A percentile compares a stretch with the other conserved stretches of the same genome.
phyloP scores from a whole-genome alignment of 2,888 invertebrate species.

The Tetranychus truncatus region DNA sequence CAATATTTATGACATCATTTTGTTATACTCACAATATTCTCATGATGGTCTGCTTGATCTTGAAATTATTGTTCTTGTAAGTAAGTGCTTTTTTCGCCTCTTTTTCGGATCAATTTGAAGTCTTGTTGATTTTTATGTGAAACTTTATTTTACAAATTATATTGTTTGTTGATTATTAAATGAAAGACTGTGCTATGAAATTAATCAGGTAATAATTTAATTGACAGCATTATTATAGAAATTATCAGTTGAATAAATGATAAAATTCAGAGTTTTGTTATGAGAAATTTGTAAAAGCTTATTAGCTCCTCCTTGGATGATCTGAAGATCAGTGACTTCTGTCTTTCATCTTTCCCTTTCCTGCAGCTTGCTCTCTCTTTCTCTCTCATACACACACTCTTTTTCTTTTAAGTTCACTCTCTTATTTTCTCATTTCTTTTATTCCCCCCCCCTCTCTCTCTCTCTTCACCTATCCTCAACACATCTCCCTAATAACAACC shows the following conservation, averaged over 20 bases:
- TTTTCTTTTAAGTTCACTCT: background rate
- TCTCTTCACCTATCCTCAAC: background rate
- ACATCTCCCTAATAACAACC: no score
- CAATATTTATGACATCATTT: no score
- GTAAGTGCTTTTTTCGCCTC: background rate
- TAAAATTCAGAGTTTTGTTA: background rate
- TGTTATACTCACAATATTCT: no score
- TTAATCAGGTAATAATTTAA: no score
- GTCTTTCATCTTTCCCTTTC: background rate
- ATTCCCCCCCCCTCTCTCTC: background rate
- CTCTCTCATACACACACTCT: background rate
- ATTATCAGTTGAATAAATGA: background rate
- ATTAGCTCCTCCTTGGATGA: background rate
- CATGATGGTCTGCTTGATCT: no score
- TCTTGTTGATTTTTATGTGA: background rate
- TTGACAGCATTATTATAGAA: no score
- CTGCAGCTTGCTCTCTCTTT: background rate
- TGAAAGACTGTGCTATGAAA: no score
- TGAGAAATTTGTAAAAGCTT: background rate
- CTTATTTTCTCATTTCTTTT: background rate
- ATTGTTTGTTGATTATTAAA: no score
- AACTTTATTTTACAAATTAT: no score
- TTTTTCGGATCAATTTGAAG: no score
- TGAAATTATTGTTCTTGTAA: no score
- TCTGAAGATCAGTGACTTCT: background rate